Base-by-base conservation (phyloP, 2,797 vertebrate species). In the Diplodus sargus region DNA sequence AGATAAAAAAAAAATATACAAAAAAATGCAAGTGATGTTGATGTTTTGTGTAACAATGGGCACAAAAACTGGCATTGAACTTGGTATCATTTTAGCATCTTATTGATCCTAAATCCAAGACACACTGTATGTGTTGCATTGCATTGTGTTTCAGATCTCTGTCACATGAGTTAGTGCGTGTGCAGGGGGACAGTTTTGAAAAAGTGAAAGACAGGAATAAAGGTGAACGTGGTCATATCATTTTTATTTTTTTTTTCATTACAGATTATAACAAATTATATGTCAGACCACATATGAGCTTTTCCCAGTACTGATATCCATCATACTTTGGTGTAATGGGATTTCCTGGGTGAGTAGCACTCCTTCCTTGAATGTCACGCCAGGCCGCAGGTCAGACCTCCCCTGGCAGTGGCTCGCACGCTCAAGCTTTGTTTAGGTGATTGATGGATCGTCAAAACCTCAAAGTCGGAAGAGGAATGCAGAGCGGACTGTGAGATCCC, bases 301-400 rank as follows among this genome's bases (percentile, higher is more conserved):
- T 94, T 34, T 92, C 78, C 73, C 60, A 63, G 82, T 75, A 70
- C 86, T 85, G 87, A 90, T 93, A 95, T 95, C 93, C 91, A 95
- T 95, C 95, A 95, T 94, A 93, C 91, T 95, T 95, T 93, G 92
- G 83, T 90, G 85, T 95, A 95, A 95, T 95, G 85, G 93, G 93
- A 94, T 96, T 95, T 94, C 91, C 92, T 94, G 91, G 85, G 93
- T 94, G 93, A 94, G 90, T 84, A 90, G 85, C 91, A 93, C 86
- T 95, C 90, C 89, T 92, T 94, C 86, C 86, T 90, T 94, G 94
- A 95, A 95, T 95, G 94, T 95, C 95, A 94, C 85, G 63, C 87
- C 76, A 87, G 93, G 92, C 93, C 84, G 87, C 85, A 88, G 94
- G 94, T 95, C 95, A 94, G 92, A 93, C 93, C 91, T 91, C 92